Conservation (phyloP, 2,797 vertebrate species). For the Podarcis lilfordi region DNA sequence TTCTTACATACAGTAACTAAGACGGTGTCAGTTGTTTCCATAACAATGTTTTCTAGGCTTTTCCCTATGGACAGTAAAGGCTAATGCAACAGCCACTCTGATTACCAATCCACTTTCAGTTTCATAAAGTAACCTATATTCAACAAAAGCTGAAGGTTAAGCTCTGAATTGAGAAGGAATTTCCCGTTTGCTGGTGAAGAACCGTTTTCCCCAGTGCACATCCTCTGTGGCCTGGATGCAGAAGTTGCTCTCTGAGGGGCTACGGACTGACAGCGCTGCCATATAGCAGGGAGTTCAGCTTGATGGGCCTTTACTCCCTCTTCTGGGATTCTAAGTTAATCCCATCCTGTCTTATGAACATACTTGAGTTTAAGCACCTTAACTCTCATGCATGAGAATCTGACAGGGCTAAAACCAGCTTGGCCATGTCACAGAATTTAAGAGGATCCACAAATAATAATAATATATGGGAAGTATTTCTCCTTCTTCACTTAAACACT, state of each 20-base stretch:
- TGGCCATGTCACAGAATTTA: background rate
- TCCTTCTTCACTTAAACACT: background rate
- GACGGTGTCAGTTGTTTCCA: background rate
- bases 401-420: background rate
- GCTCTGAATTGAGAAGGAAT: background rate
- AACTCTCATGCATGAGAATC: background rate
- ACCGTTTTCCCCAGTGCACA: no score
- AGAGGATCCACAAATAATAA: background rate
- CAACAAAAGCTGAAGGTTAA: background rate
- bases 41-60: background rate
- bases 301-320: background rate
- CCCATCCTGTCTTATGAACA: background rate
- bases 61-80: background rate
- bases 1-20: background rate
- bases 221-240: background rate
- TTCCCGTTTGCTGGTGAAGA: background rate
- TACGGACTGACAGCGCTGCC: background rate
- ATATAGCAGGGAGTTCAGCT: background rate
- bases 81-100: background rate
- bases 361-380: background rate
- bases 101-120: background rate
- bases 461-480: no score
- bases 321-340: background rate
- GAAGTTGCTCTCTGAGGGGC: background rate
- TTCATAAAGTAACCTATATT: background rate